Percentiles rank a stretch among this genome's conserved stretches.
These are phyloP conservation scores for Lasioglossum leucozonium DNA, from an alignment of 2,888 invertebrate genomes.

Conservation along the genomic window DNA sequence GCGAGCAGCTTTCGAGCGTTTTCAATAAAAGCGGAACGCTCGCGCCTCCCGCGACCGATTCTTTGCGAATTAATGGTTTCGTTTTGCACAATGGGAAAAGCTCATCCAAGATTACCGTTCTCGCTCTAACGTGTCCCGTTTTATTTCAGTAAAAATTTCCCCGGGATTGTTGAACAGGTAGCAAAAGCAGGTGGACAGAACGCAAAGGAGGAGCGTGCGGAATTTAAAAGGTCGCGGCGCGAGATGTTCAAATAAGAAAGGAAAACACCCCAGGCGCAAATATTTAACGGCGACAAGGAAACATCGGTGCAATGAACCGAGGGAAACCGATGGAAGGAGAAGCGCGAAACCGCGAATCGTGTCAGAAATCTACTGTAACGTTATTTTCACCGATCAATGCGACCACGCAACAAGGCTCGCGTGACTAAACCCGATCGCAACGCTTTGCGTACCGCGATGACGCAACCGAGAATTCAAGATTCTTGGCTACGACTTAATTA, in stretches of 20 bases:
- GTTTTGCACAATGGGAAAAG: background rate
- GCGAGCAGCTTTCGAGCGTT: background rate
- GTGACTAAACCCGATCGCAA: slow-evolving; percentile 31
- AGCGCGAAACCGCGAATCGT: slow-evolving; percentile 46
- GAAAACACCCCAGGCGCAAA: slow-evolving; percentile 39
- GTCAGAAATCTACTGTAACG: slow-evolving; percentile 50
- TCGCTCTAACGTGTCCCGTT: background rate
- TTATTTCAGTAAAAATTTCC: background rate
- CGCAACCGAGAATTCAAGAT: slow-evolving; percentile 13
- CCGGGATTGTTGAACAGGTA: background rate
- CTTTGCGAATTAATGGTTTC: background rate
- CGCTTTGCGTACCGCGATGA: slow-evolving; percentile 29
- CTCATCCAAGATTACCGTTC: background rate
- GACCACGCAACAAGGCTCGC: slow-evolving; percentile 45
- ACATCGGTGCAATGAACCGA: slow-evolving; percentile 60
- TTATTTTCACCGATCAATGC: slow-evolving; percentile 43
- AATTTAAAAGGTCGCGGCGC: background rate
- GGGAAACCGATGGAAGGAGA: slow-evolving; percentile 59
- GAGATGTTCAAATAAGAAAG: slow-evolving; percentile 19
- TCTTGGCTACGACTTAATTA: background rate
- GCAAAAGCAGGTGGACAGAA: background rate
- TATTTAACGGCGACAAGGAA: slow-evolving; percentile 50
- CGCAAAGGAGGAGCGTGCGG: background rate
- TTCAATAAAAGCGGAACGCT: background rate
- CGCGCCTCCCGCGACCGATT: background rate